Evolutionary conservation across 2,113 vertebrate genomes (phyloP).

Genomic region (Rhea pennata): DNA sequence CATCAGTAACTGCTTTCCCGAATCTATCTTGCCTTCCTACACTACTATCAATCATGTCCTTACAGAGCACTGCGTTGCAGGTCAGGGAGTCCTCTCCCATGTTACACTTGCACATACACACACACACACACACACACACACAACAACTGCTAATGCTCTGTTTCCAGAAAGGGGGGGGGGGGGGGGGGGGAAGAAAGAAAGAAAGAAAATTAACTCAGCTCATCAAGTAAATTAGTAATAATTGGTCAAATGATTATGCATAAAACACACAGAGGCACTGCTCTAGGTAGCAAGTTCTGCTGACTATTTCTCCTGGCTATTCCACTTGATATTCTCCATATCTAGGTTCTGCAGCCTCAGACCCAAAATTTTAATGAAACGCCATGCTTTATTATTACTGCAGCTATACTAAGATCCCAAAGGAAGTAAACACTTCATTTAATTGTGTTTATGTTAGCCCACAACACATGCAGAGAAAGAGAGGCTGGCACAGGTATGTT

Average conservation of each 20-base stretch:
- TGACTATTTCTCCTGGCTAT: conserved; percentile 57
- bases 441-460: conserved; percentile 44
- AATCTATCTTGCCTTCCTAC: neutral
- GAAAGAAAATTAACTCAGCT: neutral
- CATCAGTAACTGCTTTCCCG: neutral
- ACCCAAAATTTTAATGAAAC: conserved; percentile 58
- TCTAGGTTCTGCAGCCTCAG: conserved; percentile 48
- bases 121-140: neutral
- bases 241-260: conserved; percentile 43
- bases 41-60: neutral
- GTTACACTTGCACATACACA: neutral
- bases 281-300: conserved; percentile 32
- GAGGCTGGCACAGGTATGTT: neutral
- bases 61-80: neutral
- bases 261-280: neutral
- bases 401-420: conserved; percentile 43
- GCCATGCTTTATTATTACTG: conserved; percentile 34
- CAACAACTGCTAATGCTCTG: neutral
- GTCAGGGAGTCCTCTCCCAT: neutral
- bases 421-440: conserved; percentile 61
- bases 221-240: conserved; percentile 47
- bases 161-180: neutral
- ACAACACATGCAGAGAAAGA: conserved; percentile 3
- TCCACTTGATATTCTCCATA: conserved; percentile 49
- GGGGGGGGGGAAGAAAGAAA: neutral